Base-by-base conservation (phyloP, 2,888 invertebrate species). In the Monoplex corrugatus region DNA sequence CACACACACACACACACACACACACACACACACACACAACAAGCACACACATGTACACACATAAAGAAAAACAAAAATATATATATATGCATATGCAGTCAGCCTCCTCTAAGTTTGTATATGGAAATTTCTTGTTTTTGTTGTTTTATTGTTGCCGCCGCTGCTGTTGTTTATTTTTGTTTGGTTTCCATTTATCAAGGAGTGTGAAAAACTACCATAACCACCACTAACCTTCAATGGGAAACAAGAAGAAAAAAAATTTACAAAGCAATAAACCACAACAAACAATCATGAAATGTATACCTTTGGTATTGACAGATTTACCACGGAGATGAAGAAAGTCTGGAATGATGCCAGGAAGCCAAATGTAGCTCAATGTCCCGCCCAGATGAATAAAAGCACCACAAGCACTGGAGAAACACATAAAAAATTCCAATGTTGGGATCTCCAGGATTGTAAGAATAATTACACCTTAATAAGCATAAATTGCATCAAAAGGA, bases 341-440 rank as follows among this genome's bases (percentile, higher is more conserved):
- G 87, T 92, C 89, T 40, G 93, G 92, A 57, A 94, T 82, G n/a
- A 93, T 23, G 40, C 92, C 90, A 23, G 94, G 94, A 75, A 94
- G 92, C 94, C 94, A 94, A 10, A 94, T 90, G 78, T 93, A 94
- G 57, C 93, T 89, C 91, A 94, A 90, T 10, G 93, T 43, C 90
- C 91, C 19, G 94, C 84, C 94, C 94, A 94, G 43, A 94, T 84
- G 10, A 93, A 78, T 38, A 92, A 90, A 35, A 93, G 89, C 32
- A 93, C 45, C 10, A 90, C 43, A 16, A 90, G 92, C 89, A 91
- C 93, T 93, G 89, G 28, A 90, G 89, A 87, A 23, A 72, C 68
- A 88, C n/a, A 50, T 10, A 50, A 88, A 63, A 86, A 78, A 87
- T 68, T 28, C 63, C 23, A n/a, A n/a, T n/a, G n/a, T n/a, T n/a